Evolutionary conservation across 2,797 vertebrate species (phyloP), one percentile per base, ranked within the genome.

Genomic region (Smutsia temminckii): DNA sequence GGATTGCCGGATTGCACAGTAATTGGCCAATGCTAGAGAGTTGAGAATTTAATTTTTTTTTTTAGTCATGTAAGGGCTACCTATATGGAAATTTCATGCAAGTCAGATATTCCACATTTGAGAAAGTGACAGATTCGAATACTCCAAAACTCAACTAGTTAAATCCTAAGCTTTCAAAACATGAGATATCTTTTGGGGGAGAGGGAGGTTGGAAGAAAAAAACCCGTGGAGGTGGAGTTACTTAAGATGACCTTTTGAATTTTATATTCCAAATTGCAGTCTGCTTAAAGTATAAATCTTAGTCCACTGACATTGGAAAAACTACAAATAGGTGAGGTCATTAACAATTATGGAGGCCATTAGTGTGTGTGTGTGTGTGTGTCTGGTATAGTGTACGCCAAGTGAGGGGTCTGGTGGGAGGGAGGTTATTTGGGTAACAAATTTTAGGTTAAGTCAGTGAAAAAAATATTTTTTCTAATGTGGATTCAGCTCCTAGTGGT

Each of bases 241-340:
- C n/a, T 74, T 40, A 59, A 77, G 18, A 16, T 53, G 57, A 34
- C 0, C 13, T 74, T 89, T 80, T 61, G 34, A 57, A 64, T 77
- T 89, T 91, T 85, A 68, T 68, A 84, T 95, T 89, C 40, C 23
- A 94, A 72, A 83, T 49, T 86, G 34, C 8, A 69, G 25, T 66
- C 32, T 68, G 9, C 5, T 77, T 40, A 59, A 85, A 88, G 8
- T 23, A 77, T 77, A 42, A 71, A 68, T 91, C 25, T 83, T 80
- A 85, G 49, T 6, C 12, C 49, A 83, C 17, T 21, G 10, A 61
- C 84, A 89, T 3, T 46, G 32, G 16, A 78, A 97, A 93, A 63
- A 27, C 6, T 42, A 40, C 8, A 37, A 17, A n/a, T 32, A 77
- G 5, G 25, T 37, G 42, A 85, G 20, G 21, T 79, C 16, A 78